A percentile compares a stretch with the other conserved stretches of the same genome.
Conservation (phyloP, 2,888 invertebrate species). For the Salpingus planirostris region DNA sequence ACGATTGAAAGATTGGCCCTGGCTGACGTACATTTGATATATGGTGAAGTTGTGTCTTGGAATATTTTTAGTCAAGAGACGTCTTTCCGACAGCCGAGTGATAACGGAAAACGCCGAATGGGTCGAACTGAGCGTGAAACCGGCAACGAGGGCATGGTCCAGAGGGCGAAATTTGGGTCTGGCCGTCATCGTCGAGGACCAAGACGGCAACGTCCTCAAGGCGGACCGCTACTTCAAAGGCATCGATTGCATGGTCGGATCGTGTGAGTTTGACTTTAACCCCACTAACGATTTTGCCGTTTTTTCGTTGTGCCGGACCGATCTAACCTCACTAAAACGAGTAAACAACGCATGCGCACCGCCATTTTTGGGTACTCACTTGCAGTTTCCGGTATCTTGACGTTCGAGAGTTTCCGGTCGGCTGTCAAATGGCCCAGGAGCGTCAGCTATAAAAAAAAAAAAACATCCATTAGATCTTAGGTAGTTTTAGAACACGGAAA, state of each 20-base stretch:
- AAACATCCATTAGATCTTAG: no score
- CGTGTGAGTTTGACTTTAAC: conserved; percentile 39
- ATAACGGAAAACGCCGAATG: conserved; percentile 36
- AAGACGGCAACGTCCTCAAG: conserved; percentile 45
- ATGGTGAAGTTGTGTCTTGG: no score
- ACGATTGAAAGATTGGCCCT: no score
- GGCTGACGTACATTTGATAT: no score
- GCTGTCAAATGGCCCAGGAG: no score
- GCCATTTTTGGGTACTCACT: background rate
- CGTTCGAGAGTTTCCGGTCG: background rate
- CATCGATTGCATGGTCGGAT: conserved; percentile 43
- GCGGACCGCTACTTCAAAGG: conserved; percentile 46
- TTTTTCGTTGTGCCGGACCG: no score
- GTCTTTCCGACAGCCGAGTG: conserved; percentile 44
- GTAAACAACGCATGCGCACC: background rate
- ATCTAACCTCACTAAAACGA: background rate
- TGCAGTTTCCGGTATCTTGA: background rate
- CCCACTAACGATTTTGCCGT: conserved; percentile 21
- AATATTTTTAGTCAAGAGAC: conserved; percentile 41
- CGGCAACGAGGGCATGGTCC: conserved; percentile 41
- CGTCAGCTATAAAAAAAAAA: no score
- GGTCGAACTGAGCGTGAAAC: conserved; percentile 45
- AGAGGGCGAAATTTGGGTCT: conserved; percentile 41
- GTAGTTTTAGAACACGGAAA: no score
- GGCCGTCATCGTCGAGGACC: conserved; percentile 52